Evolutionary conservation across 2,888 invertebrate genomes (phyloP).

Genomic region (Tortricodes alternella): DNA sequence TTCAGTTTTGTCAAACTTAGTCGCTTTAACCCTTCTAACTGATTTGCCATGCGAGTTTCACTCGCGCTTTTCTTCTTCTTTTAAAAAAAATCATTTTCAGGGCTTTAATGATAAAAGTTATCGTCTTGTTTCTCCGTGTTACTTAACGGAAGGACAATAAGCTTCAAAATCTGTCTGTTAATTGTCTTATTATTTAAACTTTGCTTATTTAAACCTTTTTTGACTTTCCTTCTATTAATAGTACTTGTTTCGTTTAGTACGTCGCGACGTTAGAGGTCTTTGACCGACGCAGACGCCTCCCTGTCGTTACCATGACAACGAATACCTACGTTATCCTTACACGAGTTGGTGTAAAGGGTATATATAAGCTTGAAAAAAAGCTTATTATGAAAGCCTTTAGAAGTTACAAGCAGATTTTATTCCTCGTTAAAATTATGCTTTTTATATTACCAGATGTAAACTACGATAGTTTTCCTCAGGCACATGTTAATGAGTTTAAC

Average conservation of each 20-base stretch:
- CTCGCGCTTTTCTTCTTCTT: not conserved
- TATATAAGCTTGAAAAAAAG: conserved; percentile 49
- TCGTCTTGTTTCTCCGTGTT: conserved; percentile 46
- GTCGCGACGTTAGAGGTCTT: conserved; percentile 73
- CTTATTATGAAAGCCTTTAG: conserved; percentile 55
- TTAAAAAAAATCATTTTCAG: conserved; percentile 7
- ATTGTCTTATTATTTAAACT: conserved; percentile 44
- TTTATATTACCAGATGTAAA: conserved; percentile 19
- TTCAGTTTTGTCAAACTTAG: not conserved
- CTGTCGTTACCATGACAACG: conserved; percentile 68
- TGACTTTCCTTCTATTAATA: conserved; percentile 62
- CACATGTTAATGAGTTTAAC: not conserved
- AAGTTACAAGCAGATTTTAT: conserved; percentile 43
- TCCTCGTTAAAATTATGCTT: conserved; percentile 50
- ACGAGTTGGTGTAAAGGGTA: conserved; percentile 49
- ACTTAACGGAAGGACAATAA: conserved; percentile 46
- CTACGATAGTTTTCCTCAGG: not conserved
- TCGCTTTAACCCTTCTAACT: conserved; percentile 6
- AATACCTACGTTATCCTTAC: conserved; percentile 56
- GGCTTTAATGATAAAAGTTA: conserved; percentile 29
- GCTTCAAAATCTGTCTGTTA: conserved; percentile 43
- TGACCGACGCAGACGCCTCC: conserved; percentile 63
- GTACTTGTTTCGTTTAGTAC: conserved; percentile 67
- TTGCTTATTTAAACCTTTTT: conserved; percentile 53
- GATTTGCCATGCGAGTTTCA: not conserved